phyloP scores from a whole-genome alignment of 1,140 invertebrate genomes.

The Aphaenogaster ashmeadi region DNA sequence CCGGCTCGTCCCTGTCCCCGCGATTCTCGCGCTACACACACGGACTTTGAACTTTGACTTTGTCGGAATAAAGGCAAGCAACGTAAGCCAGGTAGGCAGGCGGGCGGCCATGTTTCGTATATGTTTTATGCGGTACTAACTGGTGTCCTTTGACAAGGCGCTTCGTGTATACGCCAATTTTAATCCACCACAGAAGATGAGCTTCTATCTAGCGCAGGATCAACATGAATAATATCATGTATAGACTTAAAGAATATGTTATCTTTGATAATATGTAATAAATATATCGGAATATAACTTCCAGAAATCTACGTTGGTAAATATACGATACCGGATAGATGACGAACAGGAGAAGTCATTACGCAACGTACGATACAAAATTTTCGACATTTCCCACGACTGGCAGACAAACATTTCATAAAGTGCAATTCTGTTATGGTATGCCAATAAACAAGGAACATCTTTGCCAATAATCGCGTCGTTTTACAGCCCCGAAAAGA shows the following conservation, averaged over 20 bases:
- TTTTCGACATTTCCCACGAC: neutral
- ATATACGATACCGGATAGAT: neutral
- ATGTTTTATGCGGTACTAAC: slow-evolving; percentile 74
- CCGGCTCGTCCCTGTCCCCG: slow-evolving; percentile 39
- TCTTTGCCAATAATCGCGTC: slow-evolving; percentile 32
- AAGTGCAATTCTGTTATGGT: neutral
- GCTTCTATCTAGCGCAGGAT: slow-evolving; percentile 51
- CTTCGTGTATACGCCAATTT: slow-evolving; percentile 62
- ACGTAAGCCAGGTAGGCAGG: slow-evolving; percentile 76
- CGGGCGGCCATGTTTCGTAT: slow-evolving; percentile 64
- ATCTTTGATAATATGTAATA: neutral
- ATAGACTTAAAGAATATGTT: slow-evolving; percentile 10
- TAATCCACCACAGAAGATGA: slow-evolving; percentile 58
- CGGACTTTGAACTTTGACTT: slow-evolving; percentile 81
- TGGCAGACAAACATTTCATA: neutral
- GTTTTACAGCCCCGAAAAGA: slow-evolving; percentile 31
- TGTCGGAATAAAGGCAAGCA: slow-evolving; percentile 76
- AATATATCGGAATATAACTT: slow-evolving; percentile 16
- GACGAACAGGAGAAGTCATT: neutral
- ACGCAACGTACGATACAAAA: neutral
- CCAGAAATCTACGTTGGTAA: neutral
- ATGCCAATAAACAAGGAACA: slow-evolving; percentile 17
- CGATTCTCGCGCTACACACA: slow-evolving; percentile 75
- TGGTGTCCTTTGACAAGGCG: slow-evolving; percentile 70
- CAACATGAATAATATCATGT: slow-evolving; percentile 53